Percentiles rank a stretch among this genome's conserved stretches.
Evolutionary conservation across 2,113 vertebrate species (phyloP).

Genomic region (Otus sunia): DNA sequence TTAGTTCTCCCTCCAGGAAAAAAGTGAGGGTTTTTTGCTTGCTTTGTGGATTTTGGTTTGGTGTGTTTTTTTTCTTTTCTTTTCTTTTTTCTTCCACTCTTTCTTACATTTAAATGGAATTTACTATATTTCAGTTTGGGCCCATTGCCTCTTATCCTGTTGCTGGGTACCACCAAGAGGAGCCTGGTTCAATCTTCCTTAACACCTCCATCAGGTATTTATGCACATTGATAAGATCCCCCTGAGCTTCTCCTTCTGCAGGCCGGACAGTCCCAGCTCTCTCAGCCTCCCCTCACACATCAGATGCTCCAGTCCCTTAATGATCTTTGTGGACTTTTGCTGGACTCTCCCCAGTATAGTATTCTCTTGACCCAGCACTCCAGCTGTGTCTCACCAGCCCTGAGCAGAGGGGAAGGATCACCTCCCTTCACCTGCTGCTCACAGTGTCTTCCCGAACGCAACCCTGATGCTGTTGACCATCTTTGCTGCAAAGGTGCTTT

Average conservation of each 20-base stretch:
- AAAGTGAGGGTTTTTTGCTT: neutral
- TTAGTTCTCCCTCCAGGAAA: neutral
- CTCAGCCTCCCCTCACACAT: neutral
- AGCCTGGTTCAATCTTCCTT: neutral
- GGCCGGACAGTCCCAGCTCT: neutral
- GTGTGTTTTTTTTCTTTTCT: too few species aligned
- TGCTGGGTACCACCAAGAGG: neutral
- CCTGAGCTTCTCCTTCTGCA: neutral
- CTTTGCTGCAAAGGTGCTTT: neutral
- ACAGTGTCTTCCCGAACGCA: neutral
- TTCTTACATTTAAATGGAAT: neutral
- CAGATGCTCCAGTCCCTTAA: neutral
- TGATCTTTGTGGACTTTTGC: neutral
- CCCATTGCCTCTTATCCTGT: neutral
- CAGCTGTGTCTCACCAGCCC: neutral
- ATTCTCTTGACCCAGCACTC: neutral
- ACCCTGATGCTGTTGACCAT: neutral
- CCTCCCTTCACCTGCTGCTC: neutral
- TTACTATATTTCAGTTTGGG: conserved; percentile 43
- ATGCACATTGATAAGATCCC: neutral
- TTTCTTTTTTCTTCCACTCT: rapidly evolving
- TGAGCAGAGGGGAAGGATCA: neutral
- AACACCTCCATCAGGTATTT: conserved; percentile 8
- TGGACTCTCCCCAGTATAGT: neutral
- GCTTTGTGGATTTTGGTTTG: neutral